Evolutionary conservation across 2,113 vertebrate genomes (phyloP).

Genomic region (Pelusios castaneus): DNA sequence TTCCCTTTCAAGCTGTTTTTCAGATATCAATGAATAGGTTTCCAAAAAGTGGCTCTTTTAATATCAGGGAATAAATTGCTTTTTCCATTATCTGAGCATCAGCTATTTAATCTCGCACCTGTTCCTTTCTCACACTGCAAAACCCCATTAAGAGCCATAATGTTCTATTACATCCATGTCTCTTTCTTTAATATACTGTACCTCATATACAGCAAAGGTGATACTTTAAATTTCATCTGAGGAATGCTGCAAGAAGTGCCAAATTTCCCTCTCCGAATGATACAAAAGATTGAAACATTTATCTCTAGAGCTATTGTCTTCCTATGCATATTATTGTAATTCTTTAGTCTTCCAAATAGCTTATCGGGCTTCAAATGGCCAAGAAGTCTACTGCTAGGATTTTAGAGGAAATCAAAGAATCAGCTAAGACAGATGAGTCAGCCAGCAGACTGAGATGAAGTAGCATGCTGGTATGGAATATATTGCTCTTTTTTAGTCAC

Average conservation of each 20-base stretch:
- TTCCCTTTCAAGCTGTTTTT: slow-evolving; percentile 69
- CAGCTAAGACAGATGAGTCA: not conserved
- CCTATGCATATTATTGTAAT: not conserved
- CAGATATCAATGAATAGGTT: slow-evolving; percentile 44
- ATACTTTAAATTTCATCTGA: slow-evolving; percentile 43
- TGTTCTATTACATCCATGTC: slow-evolving; percentile 54
- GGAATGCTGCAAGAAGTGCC: not conserved
- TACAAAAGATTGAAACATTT: not conserved
- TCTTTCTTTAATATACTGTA: slow-evolving; percentile 56
- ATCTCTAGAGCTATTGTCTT: not conserved
- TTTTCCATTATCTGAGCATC: slow-evolving; percentile 54
- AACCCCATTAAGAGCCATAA: slow-evolving; percentile 43
- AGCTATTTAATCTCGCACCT: slow-evolving; percentile 37
- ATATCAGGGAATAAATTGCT: slow-evolving; percentile 36
- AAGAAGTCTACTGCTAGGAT: not conserved
- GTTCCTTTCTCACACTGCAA: slow-evolving; percentile 16
- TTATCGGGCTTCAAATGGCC: not conserved
- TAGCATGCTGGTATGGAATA: accelerated
- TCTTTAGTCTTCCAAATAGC: not conserved
- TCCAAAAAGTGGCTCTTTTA: slow-evolving; percentile 33
- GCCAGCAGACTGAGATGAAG: not conserved
- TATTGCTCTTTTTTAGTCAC: not conserved
- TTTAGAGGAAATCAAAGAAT: slow-evolving; percentile 2
- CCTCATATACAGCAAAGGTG: slow-evolving; percentile 27
- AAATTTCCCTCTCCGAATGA: not conserved